Percentiles rank a stretch among this genome's conserved stretches.
phyloP scores from a whole-genome alignment of 2,113 vertebrate species.

The Channa maculata region DNA sequence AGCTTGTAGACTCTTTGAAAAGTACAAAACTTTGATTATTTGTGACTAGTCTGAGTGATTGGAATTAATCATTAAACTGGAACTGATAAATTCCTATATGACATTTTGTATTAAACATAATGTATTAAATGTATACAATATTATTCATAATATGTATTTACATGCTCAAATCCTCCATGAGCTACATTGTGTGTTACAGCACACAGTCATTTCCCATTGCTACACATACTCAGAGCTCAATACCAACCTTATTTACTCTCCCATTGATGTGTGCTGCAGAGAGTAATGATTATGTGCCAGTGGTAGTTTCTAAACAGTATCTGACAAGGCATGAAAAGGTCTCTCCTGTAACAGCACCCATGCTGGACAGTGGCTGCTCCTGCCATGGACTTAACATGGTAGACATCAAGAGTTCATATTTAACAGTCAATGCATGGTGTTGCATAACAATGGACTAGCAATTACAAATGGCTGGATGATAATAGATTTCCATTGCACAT shows the following conservation, averaged over 20 bases:
- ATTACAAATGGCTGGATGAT: conserved; percentile 48
- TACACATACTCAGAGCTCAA: conserved; percentile 68
- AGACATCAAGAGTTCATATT: conserved; percentile 55
- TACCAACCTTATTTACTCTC: conserved; percentile 79
- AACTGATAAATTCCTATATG: conserved; percentile 1
- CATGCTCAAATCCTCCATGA: conserved; percentile 27
- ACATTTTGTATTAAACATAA: no score
- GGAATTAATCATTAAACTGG: conserved; percentile 15
- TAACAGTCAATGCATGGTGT: conserved; percentile 69
- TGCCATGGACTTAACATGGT: conserved; percentile 45
- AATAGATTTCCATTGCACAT: conserved; percentile 57
- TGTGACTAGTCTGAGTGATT: conserved; percentile 23
- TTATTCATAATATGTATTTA: conserved; percentile 7
- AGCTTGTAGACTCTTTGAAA: conserved; percentile 68
- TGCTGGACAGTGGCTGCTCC: conserved; percentile 38
- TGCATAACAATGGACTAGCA: conserved; percentile 64
- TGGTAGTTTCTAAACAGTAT: conserved; percentile 76
- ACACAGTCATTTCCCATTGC: conserved; percentile 53
- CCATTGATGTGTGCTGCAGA: conserved; percentile 74
- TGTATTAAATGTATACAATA: neutral
- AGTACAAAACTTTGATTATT: conserved; percentile 61
- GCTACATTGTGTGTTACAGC: conserved; percentile 28
- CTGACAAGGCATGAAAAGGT: conserved; percentile 78
- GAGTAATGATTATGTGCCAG: conserved; percentile 84
- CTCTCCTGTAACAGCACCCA: conserved; percentile 71